Base-by-base conservation (phyloP, 1,140 invertebrate species). In the Aphidius ervi region DNA sequence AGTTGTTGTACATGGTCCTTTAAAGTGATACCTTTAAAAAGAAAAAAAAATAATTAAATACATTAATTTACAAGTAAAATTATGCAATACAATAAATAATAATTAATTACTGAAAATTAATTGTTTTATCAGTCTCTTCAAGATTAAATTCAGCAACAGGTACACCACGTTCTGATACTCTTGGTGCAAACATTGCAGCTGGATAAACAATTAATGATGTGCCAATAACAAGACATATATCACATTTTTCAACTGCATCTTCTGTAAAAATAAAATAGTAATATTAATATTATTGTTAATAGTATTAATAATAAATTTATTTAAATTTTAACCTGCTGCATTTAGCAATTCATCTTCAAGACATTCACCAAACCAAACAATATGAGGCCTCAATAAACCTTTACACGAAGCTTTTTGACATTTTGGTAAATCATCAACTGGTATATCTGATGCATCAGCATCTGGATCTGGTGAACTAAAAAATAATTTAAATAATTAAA, bases 121-220 rank as follows among this genome's bases (percentile, higher is more conserved):
- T 68, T 6, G 90, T 91, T 20, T 85, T 86, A 37, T 87, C 84
- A 40, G 92, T 93, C 7, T 82, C 70, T 80, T 94, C 92, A 61
- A 95, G 79, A 71, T 96, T 96, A 70, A 96, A 95, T 79, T 96
- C 93, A 2, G 91, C 93, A 6, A 95, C 92, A 37, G 90, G 86
- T 23, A 92, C 83, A 6, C 90, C 90, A 64, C 91, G 80, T 16
- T 80, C 75, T 20, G 91, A 90, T 1, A 92, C 88, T 68, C 84
- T 77, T 0, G 92, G 92, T 5, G 92, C 93, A 83, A 93, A 95
- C 87, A 91, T 90, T n/a, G 92, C 92, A n/a, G 93, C 93, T 10
- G 93, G 93, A 78, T 95, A 94, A 4, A 95, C 92, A 8, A 93
- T 84, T 3, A 91, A 93, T 23, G 92, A 94, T 10, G 93, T 95